Conservation (phyloP, 23 tunicate genomes). For the Oikopleura dioica region DNA sequence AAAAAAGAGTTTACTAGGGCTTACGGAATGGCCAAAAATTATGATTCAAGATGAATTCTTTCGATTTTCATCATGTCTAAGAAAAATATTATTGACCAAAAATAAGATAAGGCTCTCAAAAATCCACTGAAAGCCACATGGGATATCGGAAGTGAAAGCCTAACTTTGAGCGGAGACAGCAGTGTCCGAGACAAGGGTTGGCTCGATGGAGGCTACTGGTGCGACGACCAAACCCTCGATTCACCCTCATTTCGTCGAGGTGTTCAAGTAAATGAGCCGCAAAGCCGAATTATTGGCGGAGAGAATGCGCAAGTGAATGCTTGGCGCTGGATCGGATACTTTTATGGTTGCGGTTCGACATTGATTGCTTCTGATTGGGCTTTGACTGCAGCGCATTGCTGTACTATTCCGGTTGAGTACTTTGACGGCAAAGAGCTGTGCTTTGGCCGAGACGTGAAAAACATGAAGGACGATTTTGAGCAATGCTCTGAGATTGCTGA, state of each 20-base stretch:
- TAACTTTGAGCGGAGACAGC: background rate
- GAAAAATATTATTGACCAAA: too few relatives aligned
- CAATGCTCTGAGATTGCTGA: background rate
- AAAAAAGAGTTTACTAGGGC: too few relatives aligned
- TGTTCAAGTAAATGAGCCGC: background rate
- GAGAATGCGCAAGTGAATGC: slow-evolving; percentile 19
- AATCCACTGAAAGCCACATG: background rate
- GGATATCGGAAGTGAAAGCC: background rate
- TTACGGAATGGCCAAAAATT: too few relatives aligned
- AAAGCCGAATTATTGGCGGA: slow-evolving; percentile 27
- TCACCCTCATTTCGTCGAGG: background rate
- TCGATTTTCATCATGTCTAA: too few relatives aligned
- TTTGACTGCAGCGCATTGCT: slow-evolving; percentile 90
- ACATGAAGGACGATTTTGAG: background rate
- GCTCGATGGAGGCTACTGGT: background rate
- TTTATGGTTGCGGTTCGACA: slow-evolving; percentile 54
- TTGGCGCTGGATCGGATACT: slow-evolving; percentile 59
- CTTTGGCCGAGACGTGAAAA: background rate
- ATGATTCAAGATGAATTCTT: too few relatives aligned
- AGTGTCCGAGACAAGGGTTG: background rate
- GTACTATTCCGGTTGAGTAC: slow-evolving; percentile 5
- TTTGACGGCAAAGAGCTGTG: background rate
- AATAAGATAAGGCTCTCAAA: too few relatives aligned
- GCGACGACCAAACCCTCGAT: background rate
- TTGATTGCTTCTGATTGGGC: slow-evolving; percentile 62